Evolutionary conservation across 2,888 invertebrate genomes (phyloP).

Genomic region (Anarsia innoxiella): DNA sequence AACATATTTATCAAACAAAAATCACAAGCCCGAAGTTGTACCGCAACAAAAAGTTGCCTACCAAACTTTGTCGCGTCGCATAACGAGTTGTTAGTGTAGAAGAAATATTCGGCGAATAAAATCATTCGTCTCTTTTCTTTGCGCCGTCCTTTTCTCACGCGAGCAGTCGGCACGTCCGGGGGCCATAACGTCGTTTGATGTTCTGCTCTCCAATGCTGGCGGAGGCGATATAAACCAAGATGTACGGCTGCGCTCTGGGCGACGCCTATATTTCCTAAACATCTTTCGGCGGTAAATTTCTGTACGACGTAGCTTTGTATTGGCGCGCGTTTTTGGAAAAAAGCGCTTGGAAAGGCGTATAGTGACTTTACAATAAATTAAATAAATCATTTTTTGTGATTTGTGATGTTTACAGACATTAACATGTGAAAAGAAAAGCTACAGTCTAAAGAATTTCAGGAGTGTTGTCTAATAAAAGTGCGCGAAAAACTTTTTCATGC

Average conservation of each 20-base stretch:
- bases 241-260: conserved; percentile 72
- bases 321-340: too few relatives aligned
- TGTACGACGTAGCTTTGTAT: conserved; percentile 57
- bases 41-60: not conserved
- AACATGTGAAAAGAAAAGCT: too few relatives aligned
- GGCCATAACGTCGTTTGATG: conserved; percentile 73
- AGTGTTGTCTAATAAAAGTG: too few relatives aligned
- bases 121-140: not conserved
- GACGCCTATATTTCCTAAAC: conserved; percentile 74
- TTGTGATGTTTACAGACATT: too few relatives aligned
- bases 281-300: conserved; percentile 67
- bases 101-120: conserved; percentile 43
- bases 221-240: conserved; percentile 66
- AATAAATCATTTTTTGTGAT: too few relatives aligned
- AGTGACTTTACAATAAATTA: too few relatives aligned
- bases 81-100: conserved; percentile 60
- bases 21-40: not conserved
- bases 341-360: too few relatives aligned
- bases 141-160: conserved; percentile 43
- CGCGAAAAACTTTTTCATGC: too few relatives aligned
- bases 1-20: too few relatives aligned
- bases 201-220: conserved; percentile 75
- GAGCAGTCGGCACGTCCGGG: conserved; percentile 67
- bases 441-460: too few relatives aligned
- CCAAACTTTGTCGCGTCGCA: conserved; percentile 5